These are phyloP conservation scores for Geophilus truncorum DNA, from an alignment of 2,888 invertebrate species.

Conservation along the genomic window DNA sequence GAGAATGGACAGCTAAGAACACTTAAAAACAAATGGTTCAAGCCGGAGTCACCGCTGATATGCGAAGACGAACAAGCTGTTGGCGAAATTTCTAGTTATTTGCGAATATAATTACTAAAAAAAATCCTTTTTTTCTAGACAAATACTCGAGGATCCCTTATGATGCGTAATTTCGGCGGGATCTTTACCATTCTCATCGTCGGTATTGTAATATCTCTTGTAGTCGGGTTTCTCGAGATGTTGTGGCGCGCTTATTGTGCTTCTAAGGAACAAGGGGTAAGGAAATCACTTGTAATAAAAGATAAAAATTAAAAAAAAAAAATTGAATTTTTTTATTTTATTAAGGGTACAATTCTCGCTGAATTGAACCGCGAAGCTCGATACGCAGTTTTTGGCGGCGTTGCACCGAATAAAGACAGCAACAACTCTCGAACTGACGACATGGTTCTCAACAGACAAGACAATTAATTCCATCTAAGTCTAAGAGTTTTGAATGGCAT, in stretches of 20 bases:
- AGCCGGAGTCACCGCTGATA: slow-evolving; percentile 51
- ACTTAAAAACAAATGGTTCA: not conserved
- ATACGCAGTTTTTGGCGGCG: not conserved
- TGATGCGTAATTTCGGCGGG: slow-evolving; percentile 48
- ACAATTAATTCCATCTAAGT: not conserved
- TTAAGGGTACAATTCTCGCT: slow-evolving; percentile 40
- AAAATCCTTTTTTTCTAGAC: slow-evolving; percentile 37
- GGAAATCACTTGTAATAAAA: no score
- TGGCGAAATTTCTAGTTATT: not conserved
- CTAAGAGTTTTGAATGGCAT: not conserved
- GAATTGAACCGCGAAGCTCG: slow-evolving; percentile 40
- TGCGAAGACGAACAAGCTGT: slow-evolving; percentile 44
- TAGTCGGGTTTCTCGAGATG: slow-evolving; percentile 50
- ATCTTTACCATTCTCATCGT: slow-evolving; percentile 45
- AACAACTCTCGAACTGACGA: not conserved
- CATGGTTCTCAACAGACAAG: not conserved
- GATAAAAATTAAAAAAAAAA: no score
- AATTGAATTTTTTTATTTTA: not conserved
- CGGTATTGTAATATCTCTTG: slow-evolving; percentile 41
- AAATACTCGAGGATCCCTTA: slow-evolving; percentile 40
- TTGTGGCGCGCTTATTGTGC: slow-evolving; percentile 45
- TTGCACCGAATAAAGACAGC: not conserved
- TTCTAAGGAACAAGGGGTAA: slow-evolving; percentile 42
- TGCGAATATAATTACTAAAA: not conserved
- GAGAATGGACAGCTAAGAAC: not conserved